A percentile compares a stretch with the other conserved stretches of the same genome.
Conservation (phyloP, 2,113 vertebrate genomes). For the Chaetops frenatus region DNA sequence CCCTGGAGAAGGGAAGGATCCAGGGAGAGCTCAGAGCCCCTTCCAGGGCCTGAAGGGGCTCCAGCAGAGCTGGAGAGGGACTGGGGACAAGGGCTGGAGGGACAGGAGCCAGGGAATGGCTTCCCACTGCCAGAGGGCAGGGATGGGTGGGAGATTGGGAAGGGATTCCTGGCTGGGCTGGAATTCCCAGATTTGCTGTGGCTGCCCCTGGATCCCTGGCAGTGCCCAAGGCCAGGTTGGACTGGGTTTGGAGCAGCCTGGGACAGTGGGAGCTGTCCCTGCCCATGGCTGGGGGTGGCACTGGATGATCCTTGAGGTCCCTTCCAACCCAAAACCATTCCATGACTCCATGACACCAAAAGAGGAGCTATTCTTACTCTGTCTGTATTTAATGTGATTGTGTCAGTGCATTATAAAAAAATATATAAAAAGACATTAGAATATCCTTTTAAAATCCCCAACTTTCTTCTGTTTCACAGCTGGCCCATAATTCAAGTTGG, state of each 20-base stretch:
- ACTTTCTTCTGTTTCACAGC: neutral
- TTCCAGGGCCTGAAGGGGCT: neutral
- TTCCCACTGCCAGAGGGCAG: neutral
- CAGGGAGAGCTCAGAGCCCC: neutral
- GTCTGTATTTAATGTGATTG: neutral
- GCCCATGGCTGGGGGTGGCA: fast-evolving
- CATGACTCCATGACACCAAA: neutral
- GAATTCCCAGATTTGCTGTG: fast-evolving
- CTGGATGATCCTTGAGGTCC: fast-evolving
- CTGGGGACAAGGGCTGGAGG: neutral
- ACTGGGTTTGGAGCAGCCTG: fast-evolving
- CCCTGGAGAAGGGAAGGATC: fast-evolving
- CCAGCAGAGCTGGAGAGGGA: neutral
- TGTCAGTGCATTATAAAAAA: neutral
- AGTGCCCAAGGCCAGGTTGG: neutral
- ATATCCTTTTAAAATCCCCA: neutral
- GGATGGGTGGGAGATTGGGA: neutral
- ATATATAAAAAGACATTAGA: neutral
- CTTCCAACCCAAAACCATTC: neutral
- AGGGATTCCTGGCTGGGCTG: neutral
- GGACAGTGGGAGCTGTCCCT: fast-evolving
- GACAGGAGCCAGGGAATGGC: neutral
- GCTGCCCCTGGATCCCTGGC: neutral
- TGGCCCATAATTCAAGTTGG: neutral
- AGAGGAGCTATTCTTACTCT: neutral